Evolutionary conservation across 2,888 invertebrate genomes (phyloP).

Genomic region (Alviniconcha strummeri): DNA sequence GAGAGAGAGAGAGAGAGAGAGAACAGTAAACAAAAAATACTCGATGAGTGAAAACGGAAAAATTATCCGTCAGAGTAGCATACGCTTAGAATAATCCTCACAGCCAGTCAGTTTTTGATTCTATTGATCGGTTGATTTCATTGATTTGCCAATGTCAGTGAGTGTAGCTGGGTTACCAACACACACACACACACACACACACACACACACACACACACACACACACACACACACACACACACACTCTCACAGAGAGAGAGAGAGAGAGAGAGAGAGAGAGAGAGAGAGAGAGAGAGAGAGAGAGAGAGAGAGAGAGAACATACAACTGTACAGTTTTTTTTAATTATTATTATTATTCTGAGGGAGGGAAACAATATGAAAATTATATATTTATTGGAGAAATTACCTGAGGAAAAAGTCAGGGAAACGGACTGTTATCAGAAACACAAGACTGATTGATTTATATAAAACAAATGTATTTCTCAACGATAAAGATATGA

Average conservation of each 20-base stretch:
- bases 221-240: constrained; percentile 7
- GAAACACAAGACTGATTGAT: neutral
- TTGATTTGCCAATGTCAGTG: neutral
- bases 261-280: too few relatives aligned
- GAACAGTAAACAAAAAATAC: neutral
- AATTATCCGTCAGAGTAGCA: neutral
- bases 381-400: neutral
- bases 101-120: neutral
- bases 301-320: too few relatives aligned
- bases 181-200: constrained; percentile 11
- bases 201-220: constrained; percentile 11
- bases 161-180: neutral
- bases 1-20: neutral
- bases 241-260: too few relatives aligned
- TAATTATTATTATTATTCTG: too few relatives aligned
- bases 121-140: neutral
- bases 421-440: neutral
- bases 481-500: too few relatives aligned
- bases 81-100: neutral
- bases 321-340: too few relatives aligned
- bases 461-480: neutral
- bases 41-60: neutral
- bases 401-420: neutral
- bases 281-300: too few relatives aligned
- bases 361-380: too few relatives aligned